Percentiles rank a stretch among this genome's conserved stretches.
Conservation (phyloP, 2,888 invertebrate species). For the Chymomyza caudatula region DNA sequence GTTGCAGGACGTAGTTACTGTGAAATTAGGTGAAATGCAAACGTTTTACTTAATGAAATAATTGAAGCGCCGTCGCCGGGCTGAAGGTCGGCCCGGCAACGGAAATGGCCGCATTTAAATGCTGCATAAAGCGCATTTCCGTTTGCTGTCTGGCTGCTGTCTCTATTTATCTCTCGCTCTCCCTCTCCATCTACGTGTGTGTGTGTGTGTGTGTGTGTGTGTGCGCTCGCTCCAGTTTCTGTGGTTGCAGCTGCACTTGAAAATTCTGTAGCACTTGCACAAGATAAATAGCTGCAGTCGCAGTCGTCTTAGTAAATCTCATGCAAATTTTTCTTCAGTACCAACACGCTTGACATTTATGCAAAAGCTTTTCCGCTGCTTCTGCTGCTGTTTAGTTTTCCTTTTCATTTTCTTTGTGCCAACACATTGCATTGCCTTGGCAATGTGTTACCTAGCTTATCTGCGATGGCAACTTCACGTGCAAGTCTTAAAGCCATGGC, state of each 20-base stretch:
- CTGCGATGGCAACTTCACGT: slow-evolving; percentile 10
- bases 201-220: slow-evolving; percentile 14
- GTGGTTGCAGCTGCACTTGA: slow-evolving; percentile 36
- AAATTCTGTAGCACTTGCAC: slow-evolving; percentile 31
- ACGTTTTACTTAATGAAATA: slow-evolving; percentile 71
- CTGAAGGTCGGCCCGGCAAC: slow-evolving; percentile 52
- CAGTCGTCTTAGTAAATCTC: slow-evolving; percentile 37
- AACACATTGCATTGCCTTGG: slow-evolving; percentile 16
- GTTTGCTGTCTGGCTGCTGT: slow-evolving; percentile 29
- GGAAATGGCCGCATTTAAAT: slow-evolving; percentile 65
- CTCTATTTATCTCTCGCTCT: background rate
- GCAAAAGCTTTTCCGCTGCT: slow-evolving; percentile 24
- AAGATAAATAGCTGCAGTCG: slow-evolving; percentile 50
- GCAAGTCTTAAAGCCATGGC: background rate
- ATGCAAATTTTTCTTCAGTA: slow-evolving; percentile 48
- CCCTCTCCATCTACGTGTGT: background rate
- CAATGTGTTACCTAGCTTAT: slow-evolving; percentile 28
- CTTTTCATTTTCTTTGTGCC: background rate
- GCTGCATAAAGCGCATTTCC: slow-evolving; percentile 64
- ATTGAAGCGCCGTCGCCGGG: slow-evolving; percentile 47
- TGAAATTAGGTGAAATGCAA: slow-evolving; percentile 71
- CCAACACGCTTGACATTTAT: slow-evolving; percentile 52
- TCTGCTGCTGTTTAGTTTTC: background rate
- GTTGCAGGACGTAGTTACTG: background rate
- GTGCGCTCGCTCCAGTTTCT: slow-evolving; percentile 40